Base-by-base conservation (phyloP, 2,797 vertebrate genomes). In the Botia kubotai region DNA sequence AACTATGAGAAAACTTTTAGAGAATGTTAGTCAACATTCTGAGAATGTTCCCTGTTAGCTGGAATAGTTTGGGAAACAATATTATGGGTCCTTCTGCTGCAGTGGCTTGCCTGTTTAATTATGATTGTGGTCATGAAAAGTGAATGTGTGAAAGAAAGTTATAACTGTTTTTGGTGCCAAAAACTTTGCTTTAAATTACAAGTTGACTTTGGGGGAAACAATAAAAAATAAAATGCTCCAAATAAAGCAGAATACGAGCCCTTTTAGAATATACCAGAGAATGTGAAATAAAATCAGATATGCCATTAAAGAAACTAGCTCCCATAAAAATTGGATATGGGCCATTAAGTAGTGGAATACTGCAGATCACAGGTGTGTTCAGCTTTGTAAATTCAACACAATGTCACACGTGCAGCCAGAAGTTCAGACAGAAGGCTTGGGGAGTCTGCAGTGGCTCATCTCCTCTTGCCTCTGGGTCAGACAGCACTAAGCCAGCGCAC, bases 321-420 rank as follows among this genome's bases (percentile, higher is more conserved):
- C 19, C 6, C 29, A 23, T 43, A n/a, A 65, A 36, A 63, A 63
- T 53, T 19, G 57, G 58, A 29, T 66, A 17, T 33, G 17, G 33
- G 21, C 72, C 58, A 66, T 79, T 63, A 65, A 65, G 46, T 53
- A 52, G 66, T 29, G 2, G 39, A 70, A 57, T 60, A 60, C 14
- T 33, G 6, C 16, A 78, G 67, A 70, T 70, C 39, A 60, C 53
- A 70, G 55, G 21, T 79, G 68, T 63, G 55, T 71, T 71, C 23
- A 52, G 67, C 66, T 78, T 68, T 71, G 55, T 72, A 79, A 79
- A 79, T 79, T 72, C 33, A 70, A 55, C 77, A 72, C 10, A 72
- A 65, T 79, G 77, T 46, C 60, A 57, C 58, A 43, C 12, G 46
- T 52, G 29, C 19, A 6, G 55, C 50, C 33, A 7, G 39, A 39